Percentiles rank a stretch among this genome's conserved stretches.
Evolutionary conservation across 1,140 invertebrate genomes (phyloP).

Genomic region (Teleogryllus occipitalis): DNA sequence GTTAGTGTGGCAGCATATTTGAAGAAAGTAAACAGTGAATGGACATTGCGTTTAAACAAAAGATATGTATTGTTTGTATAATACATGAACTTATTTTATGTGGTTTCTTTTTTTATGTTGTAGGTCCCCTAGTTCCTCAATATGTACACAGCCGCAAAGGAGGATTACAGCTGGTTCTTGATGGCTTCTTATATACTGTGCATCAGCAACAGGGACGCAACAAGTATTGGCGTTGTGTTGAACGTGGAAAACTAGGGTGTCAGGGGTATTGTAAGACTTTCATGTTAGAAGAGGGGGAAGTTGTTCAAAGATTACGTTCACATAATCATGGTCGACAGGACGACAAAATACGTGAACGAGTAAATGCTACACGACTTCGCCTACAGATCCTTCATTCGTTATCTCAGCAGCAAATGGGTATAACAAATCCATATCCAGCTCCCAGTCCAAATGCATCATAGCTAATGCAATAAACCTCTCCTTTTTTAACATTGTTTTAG

Average conservation of each 20-base stretch:
- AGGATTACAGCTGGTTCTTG: neutral
- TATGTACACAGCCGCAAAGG: neutral
- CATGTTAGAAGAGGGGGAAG: neutral
- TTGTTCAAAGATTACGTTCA: neutral
- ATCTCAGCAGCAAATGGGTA: neutral
- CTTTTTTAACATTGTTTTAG: too few relatives aligned
- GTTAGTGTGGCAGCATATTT: too few relatives aligned
- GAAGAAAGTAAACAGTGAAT: too few relatives aligned
- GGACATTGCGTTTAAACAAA: too few relatives aligned
- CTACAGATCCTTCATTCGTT: neutral
- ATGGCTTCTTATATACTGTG: neutral
- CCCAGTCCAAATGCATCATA: too few relatives aligned
- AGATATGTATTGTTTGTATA: too few relatives aligned
- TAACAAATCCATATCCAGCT: neutral
- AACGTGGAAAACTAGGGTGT: neutral
- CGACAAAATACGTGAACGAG: neutral
- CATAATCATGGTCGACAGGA: neutral
- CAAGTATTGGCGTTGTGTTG: neutral
- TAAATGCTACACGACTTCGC: neutral
- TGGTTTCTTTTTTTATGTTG: neutral
- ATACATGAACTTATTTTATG: too few relatives aligned
- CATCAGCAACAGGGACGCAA: neutral
- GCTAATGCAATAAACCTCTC: too few relatives aligned
- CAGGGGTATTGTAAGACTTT: conserved; percentile 1
- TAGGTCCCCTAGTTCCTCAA: neutral